A percentile compares a stretch with the other conserved stretches of the same genome.
phyloP scores from a whole-genome alignment of 2,113 vertebrate species.

The Protobothrops flavoviridis region DNA sequence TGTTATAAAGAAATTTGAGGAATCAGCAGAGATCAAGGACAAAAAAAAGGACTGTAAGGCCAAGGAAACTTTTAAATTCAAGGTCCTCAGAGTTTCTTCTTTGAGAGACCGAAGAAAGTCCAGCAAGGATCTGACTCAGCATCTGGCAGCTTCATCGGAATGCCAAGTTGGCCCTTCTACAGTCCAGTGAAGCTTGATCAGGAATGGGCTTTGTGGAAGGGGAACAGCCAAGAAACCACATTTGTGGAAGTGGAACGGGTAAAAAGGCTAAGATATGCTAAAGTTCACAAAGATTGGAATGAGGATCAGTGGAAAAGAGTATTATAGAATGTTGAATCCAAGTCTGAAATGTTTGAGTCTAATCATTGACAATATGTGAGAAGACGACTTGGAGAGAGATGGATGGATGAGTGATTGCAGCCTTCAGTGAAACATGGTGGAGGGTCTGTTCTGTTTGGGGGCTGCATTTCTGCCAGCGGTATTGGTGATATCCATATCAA shows the following conservation, averaged over 20 bases:
- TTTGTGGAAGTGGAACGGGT: neutral
- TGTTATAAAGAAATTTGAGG: neutral
- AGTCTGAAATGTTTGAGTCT: neutral
- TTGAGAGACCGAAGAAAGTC: neutral
- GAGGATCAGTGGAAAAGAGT: neutral
- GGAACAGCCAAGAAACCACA: neutral
- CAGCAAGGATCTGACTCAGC: neutral
- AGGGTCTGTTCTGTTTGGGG: no score
- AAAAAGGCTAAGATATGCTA: neutral
- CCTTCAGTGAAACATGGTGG: no score
- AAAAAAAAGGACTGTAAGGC: neutral
- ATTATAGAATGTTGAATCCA: neutral
- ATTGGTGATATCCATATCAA: neutral
- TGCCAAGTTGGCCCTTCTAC: neutral
- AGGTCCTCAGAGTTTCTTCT: neutral
- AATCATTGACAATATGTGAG: neutral
- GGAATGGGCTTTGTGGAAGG: neutral
- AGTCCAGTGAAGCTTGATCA: neutral
- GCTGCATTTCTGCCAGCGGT: no score
- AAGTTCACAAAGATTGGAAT: neutral
- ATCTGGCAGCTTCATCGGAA: neutral
- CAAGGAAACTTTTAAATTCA: neutral
- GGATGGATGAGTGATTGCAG: neutral
- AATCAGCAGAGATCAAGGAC: neutral
- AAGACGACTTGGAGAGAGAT: neutral